phyloP scores from a whole-genome alignment of 2,113 vertebrate genomes.

The Labeo catla region DNA sequence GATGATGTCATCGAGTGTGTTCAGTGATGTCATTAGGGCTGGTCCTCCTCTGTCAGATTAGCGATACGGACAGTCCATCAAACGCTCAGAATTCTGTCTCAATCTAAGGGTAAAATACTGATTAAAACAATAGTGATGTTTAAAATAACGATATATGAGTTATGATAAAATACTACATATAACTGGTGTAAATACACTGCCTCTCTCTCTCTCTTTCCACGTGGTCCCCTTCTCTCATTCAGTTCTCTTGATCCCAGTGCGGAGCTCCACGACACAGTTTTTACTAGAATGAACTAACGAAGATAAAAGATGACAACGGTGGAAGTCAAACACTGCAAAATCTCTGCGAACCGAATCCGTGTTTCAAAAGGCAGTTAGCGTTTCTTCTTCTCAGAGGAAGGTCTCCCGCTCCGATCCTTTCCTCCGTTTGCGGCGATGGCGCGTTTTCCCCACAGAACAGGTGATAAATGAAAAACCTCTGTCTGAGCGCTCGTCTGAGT shows the following conservation, averaged over 20 bases:
- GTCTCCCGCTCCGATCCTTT: slow-evolving; percentile 21
- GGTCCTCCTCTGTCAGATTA: background rate
- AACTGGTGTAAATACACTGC: slow-evolving; percentile 57
- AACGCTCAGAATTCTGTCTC: slow-evolving; percentile 69
- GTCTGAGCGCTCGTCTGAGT: slow-evolving; percentile 52
- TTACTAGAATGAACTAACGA: slow-evolving; percentile 22
- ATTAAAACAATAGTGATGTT: slow-evolving; percentile 52
- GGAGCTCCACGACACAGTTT: background rate
- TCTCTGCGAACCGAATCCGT: slow-evolving; percentile 3
- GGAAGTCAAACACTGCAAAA: slow-evolving; percentile 61
- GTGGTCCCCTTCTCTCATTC: background rate
- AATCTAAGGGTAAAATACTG: slow-evolving; percentile 74
- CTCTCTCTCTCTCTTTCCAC: slow-evolving; percentile 42
- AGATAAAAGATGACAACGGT: slow-evolving; percentile 45
- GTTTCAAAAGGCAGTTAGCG: slow-evolving; percentile 60
- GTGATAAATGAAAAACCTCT: slow-evolving; percentile 59
- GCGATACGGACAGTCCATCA: slow-evolving; percentile 60
- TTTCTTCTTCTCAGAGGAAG: slow-evolving; percentile 46
- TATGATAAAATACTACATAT: slow-evolving; percentile 70
- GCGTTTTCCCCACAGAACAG: slow-evolving; percentile 48
- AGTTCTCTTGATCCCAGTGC: background rate
- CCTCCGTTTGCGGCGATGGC: slow-evolving; percentile 3
- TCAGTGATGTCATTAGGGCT: slow-evolving; percentile 45
- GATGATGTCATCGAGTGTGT: slow-evolving; percentile 72
- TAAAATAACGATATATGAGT: slow-evolving; percentile 51